A percentile compares a stretch with the other conserved stretches of the same genome.
These are phyloP conservation scores for Nyctalus aviator DNA, from an alignment of 2,797 vertebrate genomes.

Conservation along the genomic window DNA sequence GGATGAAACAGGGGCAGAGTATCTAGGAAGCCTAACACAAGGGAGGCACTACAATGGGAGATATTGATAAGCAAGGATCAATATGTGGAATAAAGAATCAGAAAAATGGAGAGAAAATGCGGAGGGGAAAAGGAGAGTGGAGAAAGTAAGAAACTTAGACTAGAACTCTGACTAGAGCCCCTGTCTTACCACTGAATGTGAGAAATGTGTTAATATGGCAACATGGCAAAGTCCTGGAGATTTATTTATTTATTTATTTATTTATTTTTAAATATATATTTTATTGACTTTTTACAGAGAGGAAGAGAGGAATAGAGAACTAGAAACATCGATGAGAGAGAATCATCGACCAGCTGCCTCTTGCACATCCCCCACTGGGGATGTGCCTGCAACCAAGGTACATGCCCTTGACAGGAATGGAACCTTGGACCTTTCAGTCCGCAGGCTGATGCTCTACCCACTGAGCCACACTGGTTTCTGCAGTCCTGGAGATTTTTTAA, in stretches of 20 bases:
- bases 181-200: background rate
- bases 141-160: background rate
- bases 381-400: too few species aligned
- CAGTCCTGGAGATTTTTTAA: background rate
- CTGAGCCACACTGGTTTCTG: too few species aligned
- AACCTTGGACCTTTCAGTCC: too few species aligned
- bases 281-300: too few species aligned
- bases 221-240: background rate
- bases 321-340: too few species aligned
- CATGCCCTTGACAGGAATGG: too few species aligned
- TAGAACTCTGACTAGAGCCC: background rate
- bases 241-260: background rate
- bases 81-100: background rate
- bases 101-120: background rate
- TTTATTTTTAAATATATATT: too few species aligned
- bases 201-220: background rate
- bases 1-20: background rate
- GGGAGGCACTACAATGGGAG: background rate
- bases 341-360: too few species aligned
- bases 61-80: background rate
- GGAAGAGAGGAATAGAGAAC: too few species aligned
- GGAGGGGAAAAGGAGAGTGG: background rate
- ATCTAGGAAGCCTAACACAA: background rate
- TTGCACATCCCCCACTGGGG: too few species aligned
- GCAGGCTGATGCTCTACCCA: too few species aligned